Evolutionary conservation across 2,888 invertebrate genomes (phyloP).

Genomic region (Pandemis corylana): DNA sequence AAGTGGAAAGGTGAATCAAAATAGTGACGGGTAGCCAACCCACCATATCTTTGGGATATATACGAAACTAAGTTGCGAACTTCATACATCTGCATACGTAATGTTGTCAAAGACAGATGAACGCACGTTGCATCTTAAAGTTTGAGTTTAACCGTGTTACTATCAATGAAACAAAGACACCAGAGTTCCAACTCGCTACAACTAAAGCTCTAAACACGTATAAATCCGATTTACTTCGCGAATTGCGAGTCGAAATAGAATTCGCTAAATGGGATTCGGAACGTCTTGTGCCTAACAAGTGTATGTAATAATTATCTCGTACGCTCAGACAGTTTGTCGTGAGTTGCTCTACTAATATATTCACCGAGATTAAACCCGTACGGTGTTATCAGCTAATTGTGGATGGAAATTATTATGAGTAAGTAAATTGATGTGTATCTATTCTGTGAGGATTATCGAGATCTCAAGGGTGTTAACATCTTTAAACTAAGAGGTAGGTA

Average conservation of each 20-base stretch:
- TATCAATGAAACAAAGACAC: background rate
- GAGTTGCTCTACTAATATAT: slow-evolving; percentile 40
- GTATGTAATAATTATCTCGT: slow-evolving; percentile 25
- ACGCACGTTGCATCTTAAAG: background rate
- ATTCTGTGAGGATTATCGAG: background rate
- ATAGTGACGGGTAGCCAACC: too few relatives aligned
- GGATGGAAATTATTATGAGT: slow-evolving; percentile 22
- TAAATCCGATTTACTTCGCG: slow-evolving; percentile 1
- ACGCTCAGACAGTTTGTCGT: slow-evolving; percentile 7
- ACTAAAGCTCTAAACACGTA: background rate
- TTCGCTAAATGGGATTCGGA: slow-evolving; percentile 18
- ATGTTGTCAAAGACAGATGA: background rate
- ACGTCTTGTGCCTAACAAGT: slow-evolving; percentile 15
- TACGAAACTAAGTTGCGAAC: too few relatives aligned
- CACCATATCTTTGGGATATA: too few relatives aligned
- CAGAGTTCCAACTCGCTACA: slow-evolving; percentile 22
- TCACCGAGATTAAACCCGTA: slow-evolving; percentile 42
- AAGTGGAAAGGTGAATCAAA: too few relatives aligned
- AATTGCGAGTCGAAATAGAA: slow-evolving; percentile 8
- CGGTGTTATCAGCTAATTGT: slow-evolving; percentile 46
- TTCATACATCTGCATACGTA: too few relatives aligned
- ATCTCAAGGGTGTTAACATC: background rate
- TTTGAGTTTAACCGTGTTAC: background rate
- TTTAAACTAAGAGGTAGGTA: background rate
- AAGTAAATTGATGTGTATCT: slow-evolving; percentile 12